phyloP scores from a whole-genome alignment of 2,113 vertebrate genomes.

The Canis aureus region DNA sequence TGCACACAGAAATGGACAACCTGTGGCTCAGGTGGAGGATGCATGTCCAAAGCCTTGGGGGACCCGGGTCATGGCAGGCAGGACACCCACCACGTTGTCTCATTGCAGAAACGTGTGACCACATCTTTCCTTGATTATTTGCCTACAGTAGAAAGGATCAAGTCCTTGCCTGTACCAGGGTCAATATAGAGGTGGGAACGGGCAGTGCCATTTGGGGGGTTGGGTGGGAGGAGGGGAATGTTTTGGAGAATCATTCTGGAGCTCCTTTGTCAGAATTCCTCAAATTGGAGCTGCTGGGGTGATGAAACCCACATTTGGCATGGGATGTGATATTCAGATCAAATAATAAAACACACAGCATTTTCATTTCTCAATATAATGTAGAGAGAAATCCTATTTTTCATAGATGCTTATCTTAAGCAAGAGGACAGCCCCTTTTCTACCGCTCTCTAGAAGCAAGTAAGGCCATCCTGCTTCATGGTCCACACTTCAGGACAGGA shows the following conservation, averaged over 20 bases:
- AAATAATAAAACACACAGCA: background rate
- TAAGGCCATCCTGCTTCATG: background rate
- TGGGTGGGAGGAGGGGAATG: background rate
- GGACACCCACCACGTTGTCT: background rate
- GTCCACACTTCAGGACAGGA: background rate
- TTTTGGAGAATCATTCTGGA: background rate
- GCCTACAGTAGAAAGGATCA: background rate
- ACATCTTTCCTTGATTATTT: background rate
- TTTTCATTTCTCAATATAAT: background rate
- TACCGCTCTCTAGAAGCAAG: background rate
- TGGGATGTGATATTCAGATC: background rate
- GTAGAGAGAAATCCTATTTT: background rate
- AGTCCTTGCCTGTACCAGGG: background rate
- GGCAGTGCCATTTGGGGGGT: background rate
- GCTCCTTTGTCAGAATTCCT: background rate
- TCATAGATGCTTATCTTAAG: background rate
- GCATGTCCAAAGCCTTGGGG: background rate
- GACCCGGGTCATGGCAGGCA: background rate
- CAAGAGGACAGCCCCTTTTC: background rate
- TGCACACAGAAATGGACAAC: background rate
- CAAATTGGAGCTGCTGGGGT: background rate
- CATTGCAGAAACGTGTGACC: background rate
- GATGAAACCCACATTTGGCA: background rate
- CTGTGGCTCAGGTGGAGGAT: background rate
- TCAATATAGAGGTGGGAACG: background rate